phyloP scores from a whole-genome alignment of 2,113 vertebrate genomes.

The Gallinago media region DNA sequence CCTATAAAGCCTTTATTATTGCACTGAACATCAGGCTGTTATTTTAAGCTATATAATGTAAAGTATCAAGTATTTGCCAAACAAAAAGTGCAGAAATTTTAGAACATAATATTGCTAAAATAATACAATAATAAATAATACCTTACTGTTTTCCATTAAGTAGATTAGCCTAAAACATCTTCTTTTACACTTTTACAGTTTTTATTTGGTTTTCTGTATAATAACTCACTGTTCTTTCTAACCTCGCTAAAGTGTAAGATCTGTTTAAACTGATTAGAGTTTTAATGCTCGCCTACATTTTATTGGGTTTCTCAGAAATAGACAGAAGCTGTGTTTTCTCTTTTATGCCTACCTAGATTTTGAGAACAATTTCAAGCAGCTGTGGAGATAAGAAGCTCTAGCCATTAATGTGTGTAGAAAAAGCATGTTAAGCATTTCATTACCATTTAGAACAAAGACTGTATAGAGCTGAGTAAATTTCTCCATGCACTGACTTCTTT shows the following conservation, averaged over 20 bases:
- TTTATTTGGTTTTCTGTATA: conserved; percentile 10
- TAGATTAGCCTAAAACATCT: not conserved
- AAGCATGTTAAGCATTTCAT: conserved; percentile 36
- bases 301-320: not conserved
- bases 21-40: not conserved
- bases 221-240: conserved; percentile 2
- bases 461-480: not conserved
- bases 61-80: not conserved
- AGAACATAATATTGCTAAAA: not conserved
- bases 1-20: not conserved
- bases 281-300: conserved; percentile 7
- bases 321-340: conserved; percentile 5
- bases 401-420: not conserved
- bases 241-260: not conserved
- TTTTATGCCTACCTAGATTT: conserved; percentile 51
- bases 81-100: conserved; percentile 10
- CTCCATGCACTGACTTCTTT: not conserved
- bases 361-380: conserved; percentile 2
- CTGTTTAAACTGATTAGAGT: conserved; percentile 36
- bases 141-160: not conserved
- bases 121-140: not conserved
- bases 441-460: conserved; percentile 23
- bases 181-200: conserved; percentile 2
- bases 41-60: not conserved
- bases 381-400: not conserved